phyloP scores from a whole-genome alignment of 2,113 vertebrate genomes.

The Cavia porcellus region DNA sequence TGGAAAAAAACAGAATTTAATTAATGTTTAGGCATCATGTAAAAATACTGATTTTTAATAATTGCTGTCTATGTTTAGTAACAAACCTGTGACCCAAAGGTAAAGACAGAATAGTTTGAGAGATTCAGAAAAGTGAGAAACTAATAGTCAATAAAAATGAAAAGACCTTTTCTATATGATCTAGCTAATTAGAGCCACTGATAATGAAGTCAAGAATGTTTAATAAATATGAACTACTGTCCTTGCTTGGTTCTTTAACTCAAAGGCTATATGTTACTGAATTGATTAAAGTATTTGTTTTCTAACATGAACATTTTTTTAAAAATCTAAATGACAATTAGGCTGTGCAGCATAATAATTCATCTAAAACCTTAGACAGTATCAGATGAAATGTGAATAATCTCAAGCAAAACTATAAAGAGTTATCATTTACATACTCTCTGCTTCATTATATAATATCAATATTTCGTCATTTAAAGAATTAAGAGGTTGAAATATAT shows the following conservation, averaged over 20 bases:
- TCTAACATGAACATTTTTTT: constrained; percentile 44
- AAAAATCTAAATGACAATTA: constrained; percentile 58
- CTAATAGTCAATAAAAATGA: background rate
- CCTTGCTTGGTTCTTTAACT: constrained; percentile 18
- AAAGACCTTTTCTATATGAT: background rate
- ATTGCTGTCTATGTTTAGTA: background rate
- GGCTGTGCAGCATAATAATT: background rate
- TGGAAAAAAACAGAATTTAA: background rate
- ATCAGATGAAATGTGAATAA: constrained; percentile 17
- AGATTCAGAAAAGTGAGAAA: background rate
- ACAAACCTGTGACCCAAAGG: background rate
- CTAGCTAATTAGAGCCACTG: background rate
- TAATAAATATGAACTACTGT: background rate
- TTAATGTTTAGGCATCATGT: background rate
- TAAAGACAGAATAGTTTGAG: background rate
- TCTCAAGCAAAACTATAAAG: background rate
- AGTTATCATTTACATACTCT: background rate
- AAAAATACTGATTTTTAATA: background rate
- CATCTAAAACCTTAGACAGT: background rate
- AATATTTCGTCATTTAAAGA: background rate
- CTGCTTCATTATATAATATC: background rate
- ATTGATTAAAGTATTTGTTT: constrained; percentile 70
- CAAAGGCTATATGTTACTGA: constrained; percentile 33
- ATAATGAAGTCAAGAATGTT: background rate
- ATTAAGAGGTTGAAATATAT: background rate